Evolutionary conservation across 92 coral and sea anemone genomes (phyloP).

Genomic region (Umimayanthus chanpuru): DNA sequence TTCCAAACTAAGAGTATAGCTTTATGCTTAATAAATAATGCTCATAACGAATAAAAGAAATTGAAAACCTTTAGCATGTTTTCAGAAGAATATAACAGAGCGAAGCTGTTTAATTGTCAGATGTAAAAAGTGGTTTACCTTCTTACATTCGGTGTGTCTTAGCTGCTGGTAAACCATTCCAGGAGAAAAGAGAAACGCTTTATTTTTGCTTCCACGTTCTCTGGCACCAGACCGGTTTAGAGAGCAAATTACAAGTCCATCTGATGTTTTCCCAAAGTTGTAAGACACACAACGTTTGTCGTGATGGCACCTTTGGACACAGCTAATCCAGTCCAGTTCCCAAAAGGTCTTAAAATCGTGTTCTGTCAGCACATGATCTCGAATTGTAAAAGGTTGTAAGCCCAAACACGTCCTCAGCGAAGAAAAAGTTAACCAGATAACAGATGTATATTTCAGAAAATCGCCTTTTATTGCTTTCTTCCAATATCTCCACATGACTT

Average conservation of each 20-base stretch:
- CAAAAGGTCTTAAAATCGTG: background rate
- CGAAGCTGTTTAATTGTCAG: background rate
- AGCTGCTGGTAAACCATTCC: constrained; percentile 29
- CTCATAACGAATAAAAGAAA: no score
- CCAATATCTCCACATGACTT: background rate
- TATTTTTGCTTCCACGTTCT: background rate
- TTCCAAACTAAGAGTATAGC: no score
- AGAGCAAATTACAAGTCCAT: background rate
- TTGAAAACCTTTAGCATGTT: no score
- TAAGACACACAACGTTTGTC: constrained; percentile 2
- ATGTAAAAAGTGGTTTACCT: background rate
- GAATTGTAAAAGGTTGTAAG: background rate
- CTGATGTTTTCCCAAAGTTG: constrained; percentile 7
- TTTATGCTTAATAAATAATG: no score
- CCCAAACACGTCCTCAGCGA: background rate
- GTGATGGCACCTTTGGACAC: constrained; percentile 4
- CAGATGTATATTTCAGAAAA: background rate
- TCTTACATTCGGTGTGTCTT: background rate
- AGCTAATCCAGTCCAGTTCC: background rate
- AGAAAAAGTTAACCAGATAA: background rate
- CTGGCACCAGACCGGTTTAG: background rate
- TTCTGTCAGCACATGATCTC: background rate
- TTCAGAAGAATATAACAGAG: no score
- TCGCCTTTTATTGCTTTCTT: background rate
- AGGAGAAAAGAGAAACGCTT: background rate